Base-by-base conservation (phyloP, 2,888 invertebrate species). In the Pediacus dermestoides region DNA sequence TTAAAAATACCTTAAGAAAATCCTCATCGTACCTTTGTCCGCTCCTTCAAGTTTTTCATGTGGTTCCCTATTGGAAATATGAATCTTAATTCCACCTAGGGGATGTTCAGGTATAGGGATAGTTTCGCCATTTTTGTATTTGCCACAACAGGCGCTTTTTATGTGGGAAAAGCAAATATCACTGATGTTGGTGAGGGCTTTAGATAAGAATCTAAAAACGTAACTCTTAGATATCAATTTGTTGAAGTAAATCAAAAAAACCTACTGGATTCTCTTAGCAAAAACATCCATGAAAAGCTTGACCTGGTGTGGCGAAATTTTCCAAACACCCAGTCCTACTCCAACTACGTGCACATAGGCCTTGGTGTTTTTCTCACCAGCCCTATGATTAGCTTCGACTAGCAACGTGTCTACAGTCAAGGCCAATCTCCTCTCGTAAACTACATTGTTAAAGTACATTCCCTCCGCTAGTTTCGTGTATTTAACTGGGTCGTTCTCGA, bases 151-250 rank as follows among this genome's bases (percentile, higher is more conserved):
- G 2, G 56, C 60, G 14, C 71, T 54, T 0, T 60, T 58, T 30
- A 84, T 79, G 58, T 79, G 82, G 0, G 81, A 74, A 57, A 84
- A 82, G 66, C 82, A 79, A 7, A 83, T 71, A 40, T 80, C 80
- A 0, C 77, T 72, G 1, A 84, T 70, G 49, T 77, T 72, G 1
- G 68, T 61, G 6, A 83, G 55, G 7, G 68, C 63, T 12, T 35
- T 36, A 2, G 52, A 48, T 8, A 57, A 45, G 13, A 33, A 27
- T 28, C 12, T 70, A 60, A 41, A 26, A 25, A 21, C 16, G 3
- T 12, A 26, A 36, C 10, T 10, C 18, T 27, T 23, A 1, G 12
- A 25, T 7, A 4, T n/a, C n/a, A n/a, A n/a, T n/a, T n/a, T n/a
- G n/a, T n/a, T n/a, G n/a, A 8, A 21, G 6, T 34, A 15, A 10